Evolutionary conservation across 37 sponge, comb jelly and placozoan genomes (phyloP), one percentile per base, ranked within the genome.

Genomic region (Diacarnus erythraeanus): DNA sequence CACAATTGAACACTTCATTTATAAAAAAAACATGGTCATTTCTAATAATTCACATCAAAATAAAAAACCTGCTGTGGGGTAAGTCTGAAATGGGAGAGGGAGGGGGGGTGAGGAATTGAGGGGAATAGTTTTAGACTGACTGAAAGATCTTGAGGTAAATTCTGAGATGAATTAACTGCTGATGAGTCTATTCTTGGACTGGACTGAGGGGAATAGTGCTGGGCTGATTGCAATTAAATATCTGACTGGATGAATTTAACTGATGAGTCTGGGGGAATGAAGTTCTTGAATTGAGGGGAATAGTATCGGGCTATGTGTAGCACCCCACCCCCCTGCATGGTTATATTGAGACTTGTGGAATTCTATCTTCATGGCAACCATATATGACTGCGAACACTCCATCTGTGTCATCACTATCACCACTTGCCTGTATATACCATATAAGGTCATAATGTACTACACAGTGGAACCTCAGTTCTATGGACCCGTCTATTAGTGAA

Each of bases 401-500:
- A 80, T 70, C 63, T 73, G 75, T 35, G 74, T 86, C 71, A 91
- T 56, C 63, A 86, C 87, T 38, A 74, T 25, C 25, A 91, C 3
- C 18, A 91, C 80, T 80, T 91, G 91, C 68, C 91, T 90, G 74
- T 1, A 64, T 9, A 36, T 27, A 0, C n/a, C n/a, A n/a, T n/a
- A n/a, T n/a, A n/a, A n/a, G n/a, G n/a, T n/a, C n/a, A n/a, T n/a
- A n/a, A n/a, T n/a, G n/a, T n/a, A n/a, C n/a, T n/a, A n/a, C n/a
- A n/a, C n/a, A n/a, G n/a, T n/a, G n/a, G n/a, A n/a, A n/a, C n/a
- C n/a, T n/a, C n/a, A n/a, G n/a, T n/a, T n/a, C n/a, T n/a, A n/a
- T n/a, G n/a, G n/a, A n/a, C n/a, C n/a, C n/a, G n/a, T n/a, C n/a
- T n/a, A n/a, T n/a, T n/a, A n/a, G n/a, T n/a, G n/a, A n/a, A n/a